Conservation (phyloP, 2,888 invertebrate genomes). For the Andrena fulva region DNA sequence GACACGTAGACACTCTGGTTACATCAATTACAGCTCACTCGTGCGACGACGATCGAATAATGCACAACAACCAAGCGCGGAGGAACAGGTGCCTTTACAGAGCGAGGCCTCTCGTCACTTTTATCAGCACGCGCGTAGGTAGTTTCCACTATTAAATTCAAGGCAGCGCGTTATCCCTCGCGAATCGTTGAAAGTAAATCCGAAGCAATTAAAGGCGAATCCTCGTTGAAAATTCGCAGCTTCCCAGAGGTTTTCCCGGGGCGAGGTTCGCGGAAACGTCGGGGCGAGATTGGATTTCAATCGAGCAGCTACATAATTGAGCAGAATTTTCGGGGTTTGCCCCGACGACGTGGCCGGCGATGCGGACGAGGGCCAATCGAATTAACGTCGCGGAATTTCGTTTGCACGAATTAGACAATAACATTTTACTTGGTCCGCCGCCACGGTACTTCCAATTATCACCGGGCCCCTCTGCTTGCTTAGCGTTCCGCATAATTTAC, state of each 20-base stretch:
- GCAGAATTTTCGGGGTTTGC: slow-evolving; percentile 46
- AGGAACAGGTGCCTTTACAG: too few species aligned
- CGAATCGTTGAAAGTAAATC: not conserved
- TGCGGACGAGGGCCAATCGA: slow-evolving; percentile 56
- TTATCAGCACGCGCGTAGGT: too few species aligned
- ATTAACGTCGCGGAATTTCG: slow-evolving; percentile 63
- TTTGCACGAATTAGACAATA: slow-evolving; percentile 67
- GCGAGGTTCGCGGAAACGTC: not conserved
- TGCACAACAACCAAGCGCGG: too few species aligned
- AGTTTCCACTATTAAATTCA: too few species aligned
- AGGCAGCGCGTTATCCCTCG: too few species aligned
- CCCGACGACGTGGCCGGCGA: slow-evolving; percentile 14
- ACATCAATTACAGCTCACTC: slow-evolving; percentile 18
- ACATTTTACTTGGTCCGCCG: slow-evolving; percentile 52
- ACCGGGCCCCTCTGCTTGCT: slow-evolving; percentile 56
- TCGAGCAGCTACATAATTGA: slow-evolving; percentile 47
- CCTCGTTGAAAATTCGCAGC: not conserved
- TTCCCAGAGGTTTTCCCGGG: not conserved
- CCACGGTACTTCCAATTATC: slow-evolving; percentile 54
- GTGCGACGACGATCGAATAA: not conserved
- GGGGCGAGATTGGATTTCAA: slow-evolving; percentile 48
- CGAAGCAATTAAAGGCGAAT: not conserved
- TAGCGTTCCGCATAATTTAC: slow-evolving; percentile 61
- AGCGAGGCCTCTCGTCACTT: too few species aligned
- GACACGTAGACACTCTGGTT: not conserved